Percentiles rank a stretch among this genome's conserved stretches.
Conservation (phyloP, 2,888 invertebrate genomes). For the Heliconius charithonia region DNA sequence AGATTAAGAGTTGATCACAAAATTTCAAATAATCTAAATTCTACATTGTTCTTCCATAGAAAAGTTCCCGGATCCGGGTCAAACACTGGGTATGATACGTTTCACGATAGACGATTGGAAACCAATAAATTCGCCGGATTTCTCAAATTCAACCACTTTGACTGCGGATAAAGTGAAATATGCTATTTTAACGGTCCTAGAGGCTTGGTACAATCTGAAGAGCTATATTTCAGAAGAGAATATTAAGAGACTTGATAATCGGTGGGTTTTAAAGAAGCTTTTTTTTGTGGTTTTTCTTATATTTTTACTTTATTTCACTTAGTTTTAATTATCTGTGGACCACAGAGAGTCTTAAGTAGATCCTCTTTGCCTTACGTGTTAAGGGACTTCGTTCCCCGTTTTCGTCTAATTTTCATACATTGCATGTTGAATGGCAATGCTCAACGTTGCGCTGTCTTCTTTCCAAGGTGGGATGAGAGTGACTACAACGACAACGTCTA, state of each 20-base stretch:
- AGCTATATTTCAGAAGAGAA: not conserved
- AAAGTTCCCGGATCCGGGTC: slow-evolving; percentile 61
- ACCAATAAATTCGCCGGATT: slow-evolving; percentile 42
- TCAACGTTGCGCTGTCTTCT: too few species aligned
- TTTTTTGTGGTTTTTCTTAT: not conserved
- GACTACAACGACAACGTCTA: too few species aligned
- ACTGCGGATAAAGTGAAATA: slow-evolving; percentile 41
- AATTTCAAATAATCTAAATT: not conserved
- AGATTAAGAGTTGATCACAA: not conserved
- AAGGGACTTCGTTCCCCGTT: too few species aligned
- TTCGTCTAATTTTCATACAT: too few species aligned
- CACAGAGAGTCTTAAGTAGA: too few species aligned
- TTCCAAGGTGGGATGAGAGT: too few species aligned
- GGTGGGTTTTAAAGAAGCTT: slow-evolving; percentile 20
- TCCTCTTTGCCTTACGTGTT: too few species aligned
- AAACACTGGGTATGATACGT: slow-evolving; percentile 56
- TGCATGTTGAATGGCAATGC: too few species aligned
- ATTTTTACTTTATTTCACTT: not conserved
- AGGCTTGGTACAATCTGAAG: slow-evolving; percentile 41
- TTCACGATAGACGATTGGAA: slow-evolving; percentile 60
- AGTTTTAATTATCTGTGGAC: too few species aligned
- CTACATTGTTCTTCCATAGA: slow-evolving; percentile 51
- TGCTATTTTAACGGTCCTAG: slow-evolving; percentile 36
- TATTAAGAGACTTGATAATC: slow-evolving; percentile 9
- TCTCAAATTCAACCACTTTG: slow-evolving; percentile 22